Conservation (phyloP, 2,113 vertebrate species). For the Cephalopterus ornatus region DNA sequence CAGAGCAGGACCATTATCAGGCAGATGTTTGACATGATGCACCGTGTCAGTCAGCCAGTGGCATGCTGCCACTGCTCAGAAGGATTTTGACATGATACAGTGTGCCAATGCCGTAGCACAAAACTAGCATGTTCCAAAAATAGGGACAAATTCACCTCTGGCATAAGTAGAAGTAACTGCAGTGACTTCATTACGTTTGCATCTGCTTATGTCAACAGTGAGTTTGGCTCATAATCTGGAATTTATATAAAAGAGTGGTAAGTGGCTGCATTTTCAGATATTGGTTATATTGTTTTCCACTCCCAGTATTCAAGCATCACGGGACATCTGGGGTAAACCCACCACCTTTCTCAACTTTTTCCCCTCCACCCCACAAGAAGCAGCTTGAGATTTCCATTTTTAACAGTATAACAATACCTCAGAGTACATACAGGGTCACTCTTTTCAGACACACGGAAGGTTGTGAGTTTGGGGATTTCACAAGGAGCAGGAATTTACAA, state of each 20-base stretch:
- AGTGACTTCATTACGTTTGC: slow-evolving; percentile 62
- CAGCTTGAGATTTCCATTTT: not conserved
- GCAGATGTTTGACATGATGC: slow-evolving; percentile 15
- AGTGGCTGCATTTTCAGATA: not conserved
- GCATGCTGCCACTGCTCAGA: not conserved
- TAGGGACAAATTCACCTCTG: slow-evolving; percentile 60
- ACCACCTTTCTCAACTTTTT: not conserved
- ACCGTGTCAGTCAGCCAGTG: not conserved
- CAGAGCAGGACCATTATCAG: not conserved
- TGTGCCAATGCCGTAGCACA: not conserved
- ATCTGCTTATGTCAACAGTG: slow-evolving; percentile 54
- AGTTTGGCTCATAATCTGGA: not conserved
- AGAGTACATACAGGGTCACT: not conserved
- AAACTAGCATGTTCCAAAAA: slow-evolving; percentile 32
- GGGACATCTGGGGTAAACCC: not conserved
- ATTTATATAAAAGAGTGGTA: slow-evolving; percentile 22
- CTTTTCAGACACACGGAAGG: not conserved
- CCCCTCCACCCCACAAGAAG: not conserved
- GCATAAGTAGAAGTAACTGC: slow-evolving; percentile 14
- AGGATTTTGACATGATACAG: slow-evolving; percentile 1
- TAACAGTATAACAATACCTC: not conserved
- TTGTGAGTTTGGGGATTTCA: not conserved
- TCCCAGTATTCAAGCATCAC: not conserved
- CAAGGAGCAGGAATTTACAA: not conserved
- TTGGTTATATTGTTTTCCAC: not conserved